These are phyloP conservation scores for Serripes groenlandicus DNA, from an alignment of 2,888 invertebrate species.

Conservation along the genomic window DNA sequence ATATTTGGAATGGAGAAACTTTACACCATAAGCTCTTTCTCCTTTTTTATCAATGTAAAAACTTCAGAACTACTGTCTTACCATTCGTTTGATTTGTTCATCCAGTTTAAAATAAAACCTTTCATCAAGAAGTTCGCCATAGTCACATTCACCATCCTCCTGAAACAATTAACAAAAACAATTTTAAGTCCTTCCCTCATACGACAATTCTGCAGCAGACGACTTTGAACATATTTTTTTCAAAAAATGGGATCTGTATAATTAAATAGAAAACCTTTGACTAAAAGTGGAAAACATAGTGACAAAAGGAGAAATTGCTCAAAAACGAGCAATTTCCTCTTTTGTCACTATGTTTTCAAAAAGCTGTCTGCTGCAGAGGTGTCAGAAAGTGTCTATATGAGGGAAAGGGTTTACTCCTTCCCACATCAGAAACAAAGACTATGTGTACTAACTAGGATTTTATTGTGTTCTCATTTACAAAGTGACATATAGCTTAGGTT, in stretches of 20 bases:
- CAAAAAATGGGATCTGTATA: neutral
- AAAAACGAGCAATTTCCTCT: neutral
- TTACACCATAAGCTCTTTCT: neutral
- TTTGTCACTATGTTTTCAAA: neutral
- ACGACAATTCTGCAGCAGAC: no score
- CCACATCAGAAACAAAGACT: no score
- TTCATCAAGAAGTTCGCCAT: conserved; percentile 77
- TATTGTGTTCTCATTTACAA: no score
- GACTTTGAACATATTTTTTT: neutral
- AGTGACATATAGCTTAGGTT: no score
- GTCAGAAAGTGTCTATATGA: neutral
- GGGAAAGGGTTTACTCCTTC: neutral
- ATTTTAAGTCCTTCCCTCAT: no score
- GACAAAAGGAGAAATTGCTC: neutral
- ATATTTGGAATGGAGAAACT: neutral
- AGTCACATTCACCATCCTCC: conserved; percentile 79
- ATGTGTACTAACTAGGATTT: no score
- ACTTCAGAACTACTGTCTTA: conserved; percentile 15
- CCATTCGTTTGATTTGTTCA: conserved; percentile 54
- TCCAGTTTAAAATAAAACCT: conserved; percentile 74
- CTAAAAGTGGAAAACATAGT: neutral
- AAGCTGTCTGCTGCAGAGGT: no score
- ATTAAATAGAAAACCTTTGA: neutral
- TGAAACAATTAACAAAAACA: no score
- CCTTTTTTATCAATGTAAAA: neutral